Base-by-base conservation (phyloP, 2,113 vertebrate genomes). In the Pomatorhinus ruficollis region DNA sequence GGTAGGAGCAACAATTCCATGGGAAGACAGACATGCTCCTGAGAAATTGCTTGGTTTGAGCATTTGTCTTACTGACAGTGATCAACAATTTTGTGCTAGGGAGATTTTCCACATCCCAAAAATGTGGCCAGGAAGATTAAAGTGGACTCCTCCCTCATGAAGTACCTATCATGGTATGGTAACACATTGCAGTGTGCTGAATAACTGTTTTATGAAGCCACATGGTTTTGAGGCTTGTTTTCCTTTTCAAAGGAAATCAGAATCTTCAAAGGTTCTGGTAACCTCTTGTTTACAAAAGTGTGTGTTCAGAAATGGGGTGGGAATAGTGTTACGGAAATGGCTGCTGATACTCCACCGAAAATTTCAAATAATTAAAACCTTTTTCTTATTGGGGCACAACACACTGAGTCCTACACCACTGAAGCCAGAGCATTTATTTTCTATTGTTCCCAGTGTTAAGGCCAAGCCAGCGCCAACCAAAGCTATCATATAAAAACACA, bases 21-120 rank as follows among this genome's bases (percentile, higher is more conserved):
- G 0, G 21, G n/a, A n/a, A 74, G 30, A 53, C 30, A 56, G 33
- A 52, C 15, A 16, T 0, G 7, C 5, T 50, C 35, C 45, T 56
- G 40, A 11, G 49, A 76, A 89, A 76, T 14, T 7, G 21, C 33
- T 63, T 10, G 9, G 23, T 71, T 68, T 42, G 30, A 57, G n/a
- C n/a, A n/a, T 69, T 91, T 69, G n/a, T 69, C 0, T 45, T 24
- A 53, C 21, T 23, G 54, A 30, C 5, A 8, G 8, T 27, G 64
- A 33, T 9, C 22, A 56, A 35, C 3, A 40, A 39, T 47, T 83
- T 37, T n/a, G 10, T n/a, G 39, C 28, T 63, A 45, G 40, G 20
- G 19, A 65, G 33, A 12, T 63, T 70, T 81, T 70, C 31, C 56
- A 57, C 39, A 52, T 4, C 7, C 24, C 33, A 45, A 65, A 75